Evolutionary conservation across 2,797 vertebrate genomes (phyloP).

Genomic region (Enteromius trimaculatus): DNA sequence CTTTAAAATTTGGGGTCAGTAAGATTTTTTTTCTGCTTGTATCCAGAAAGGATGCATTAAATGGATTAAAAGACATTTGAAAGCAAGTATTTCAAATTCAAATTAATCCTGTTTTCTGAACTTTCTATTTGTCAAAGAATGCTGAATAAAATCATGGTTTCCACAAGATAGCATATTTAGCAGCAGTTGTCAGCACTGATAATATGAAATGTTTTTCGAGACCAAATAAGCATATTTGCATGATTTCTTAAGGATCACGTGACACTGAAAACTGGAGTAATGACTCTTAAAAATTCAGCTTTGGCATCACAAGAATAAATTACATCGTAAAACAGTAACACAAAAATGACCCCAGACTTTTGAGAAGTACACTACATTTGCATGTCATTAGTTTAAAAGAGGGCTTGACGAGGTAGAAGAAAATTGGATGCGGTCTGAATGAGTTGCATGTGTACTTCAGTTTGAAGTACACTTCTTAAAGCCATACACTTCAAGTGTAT

Average conservation of each 20-base stretch:
- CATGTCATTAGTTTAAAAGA: slow-evolving; percentile 13
- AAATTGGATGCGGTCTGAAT: slow-evolving; percentile 18
- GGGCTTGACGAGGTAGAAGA: neutral
- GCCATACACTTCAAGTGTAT: slow-evolving; percentile 42
- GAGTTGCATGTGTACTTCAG: slow-evolving; percentile 23
- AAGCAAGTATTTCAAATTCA: neutral
- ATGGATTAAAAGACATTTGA: neutral
- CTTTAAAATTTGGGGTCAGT: slow-evolving; percentile 10
- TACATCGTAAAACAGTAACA: neutral
- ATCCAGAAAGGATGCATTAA: neutral
- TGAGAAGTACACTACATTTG: neutral
- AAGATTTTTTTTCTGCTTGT: neutral
- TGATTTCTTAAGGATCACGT: neutral
- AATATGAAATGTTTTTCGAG: neutral
- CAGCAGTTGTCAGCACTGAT: neutral
- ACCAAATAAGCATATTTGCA: neutral
- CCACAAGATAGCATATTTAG: neutral
- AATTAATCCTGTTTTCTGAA: neutral
- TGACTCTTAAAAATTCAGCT: neutral
- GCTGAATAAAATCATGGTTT: neutral
- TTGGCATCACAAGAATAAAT: neutral
- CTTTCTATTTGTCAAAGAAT: neutral
- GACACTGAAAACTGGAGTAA: neutral
- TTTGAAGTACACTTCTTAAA: slow-evolving; percentile 29
- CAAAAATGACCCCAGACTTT: neutral